Evolutionary conservation across 2,797 vertebrate genomes (phyloP), one percentile per base, ranked within the genome.

Genomic region (Clangula hyemalis): DNA sequence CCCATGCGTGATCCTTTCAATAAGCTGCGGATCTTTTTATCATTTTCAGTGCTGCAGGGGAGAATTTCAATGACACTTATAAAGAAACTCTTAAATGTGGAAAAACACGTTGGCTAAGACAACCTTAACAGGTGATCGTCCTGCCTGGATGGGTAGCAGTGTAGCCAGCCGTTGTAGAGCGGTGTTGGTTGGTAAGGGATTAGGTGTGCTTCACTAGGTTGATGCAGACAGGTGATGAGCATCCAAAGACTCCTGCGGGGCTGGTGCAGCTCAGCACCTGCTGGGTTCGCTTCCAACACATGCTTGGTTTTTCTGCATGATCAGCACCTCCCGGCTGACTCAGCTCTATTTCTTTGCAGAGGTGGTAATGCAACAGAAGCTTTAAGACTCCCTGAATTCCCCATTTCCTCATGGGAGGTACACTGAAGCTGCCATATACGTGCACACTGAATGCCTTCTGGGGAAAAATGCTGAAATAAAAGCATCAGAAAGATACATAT

Each of bases 1-100:
- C n/a, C 19, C 0, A 0, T 56, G 22, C 5, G 6, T 20, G 4
- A 19, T 32, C 15, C 24, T 4, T 45, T 75, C 0, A 0, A 30
- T 58, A 47, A 79, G 51, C 34, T 54, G 60, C 36, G 38, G 69
- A 30, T 66, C 8, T 20, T 62, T 32, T 60, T 30, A 27, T 41
- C 43, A 16, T 13, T 17, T 54, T 11, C 38, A 64, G 11, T 7
- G 5, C 25, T 0, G 1, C 30, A 13, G 45, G 81, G 38, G 5
- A n/a, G 25, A 64, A 22, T 38, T 83, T 53, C 5, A 6, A 27
- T 53, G 51, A 14, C 25, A 28, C 25, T 28, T 8, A 6, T 10
- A 13, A 53, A 53, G 51, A 53, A 53, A 28, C 14, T 53, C 51
- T 28, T 61, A 30, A 74, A 54, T 18, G 10, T 71, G 34, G 30